Percentiles rank a stretch among this genome's conserved stretches.
Evolutionary conservation across 2,113 vertebrate species (phyloP).

Genomic region (Shinisaurus crocodilurus): DNA sequence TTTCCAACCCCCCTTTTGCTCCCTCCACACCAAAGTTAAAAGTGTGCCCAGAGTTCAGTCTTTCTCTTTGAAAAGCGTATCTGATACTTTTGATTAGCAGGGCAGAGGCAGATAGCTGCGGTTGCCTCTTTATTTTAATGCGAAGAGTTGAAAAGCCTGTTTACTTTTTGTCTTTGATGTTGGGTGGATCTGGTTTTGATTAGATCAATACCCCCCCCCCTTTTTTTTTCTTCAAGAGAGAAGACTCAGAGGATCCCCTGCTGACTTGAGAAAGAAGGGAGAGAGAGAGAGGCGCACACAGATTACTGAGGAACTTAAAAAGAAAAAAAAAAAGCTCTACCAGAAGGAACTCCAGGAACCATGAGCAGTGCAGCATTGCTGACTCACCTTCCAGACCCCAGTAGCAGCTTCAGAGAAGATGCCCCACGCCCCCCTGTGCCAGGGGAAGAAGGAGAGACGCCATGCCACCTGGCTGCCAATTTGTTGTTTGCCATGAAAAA

Average conservation of each 20-base stretch:
- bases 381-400: conserved; percentile 86
- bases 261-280: conserved; percentile 86
- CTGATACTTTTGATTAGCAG: conserved; percentile 72
- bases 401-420: conserved; percentile 97
- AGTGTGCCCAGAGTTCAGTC: conserved; percentile 69
- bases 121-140: conserved; percentile 67
- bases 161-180: conserved; percentile 93
- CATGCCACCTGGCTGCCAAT: conserved; percentile 78
- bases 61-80: conserved; percentile 69
- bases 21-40: conserved; percentile 35
- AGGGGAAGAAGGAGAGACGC: conserved; percentile 94
- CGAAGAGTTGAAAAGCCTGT: conserved; percentile 84
- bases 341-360: conserved; percentile 77
- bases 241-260: conserved; percentile 91
- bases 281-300: conserved; percentile 68
- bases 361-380: conserved; percentile 88
- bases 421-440: conserved; percentile 96
- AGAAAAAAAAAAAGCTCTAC: conserved; percentile 64
- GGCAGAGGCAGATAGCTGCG: conserved; percentile 69
- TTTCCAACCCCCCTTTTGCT: neutral
- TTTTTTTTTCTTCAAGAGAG: conserved; percentile 87
- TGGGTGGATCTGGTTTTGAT: conserved; percentile 95
- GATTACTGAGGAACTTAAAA: conserved; percentile 81
- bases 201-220: conserved; percentile 91
- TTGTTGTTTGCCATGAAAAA: conserved; percentile 78